Evolutionary conservation across 2,113 vertebrate species (phyloP), one percentile per base, ranked within the genome.

Genomic region (Muntiacus reevesi): DNA sequence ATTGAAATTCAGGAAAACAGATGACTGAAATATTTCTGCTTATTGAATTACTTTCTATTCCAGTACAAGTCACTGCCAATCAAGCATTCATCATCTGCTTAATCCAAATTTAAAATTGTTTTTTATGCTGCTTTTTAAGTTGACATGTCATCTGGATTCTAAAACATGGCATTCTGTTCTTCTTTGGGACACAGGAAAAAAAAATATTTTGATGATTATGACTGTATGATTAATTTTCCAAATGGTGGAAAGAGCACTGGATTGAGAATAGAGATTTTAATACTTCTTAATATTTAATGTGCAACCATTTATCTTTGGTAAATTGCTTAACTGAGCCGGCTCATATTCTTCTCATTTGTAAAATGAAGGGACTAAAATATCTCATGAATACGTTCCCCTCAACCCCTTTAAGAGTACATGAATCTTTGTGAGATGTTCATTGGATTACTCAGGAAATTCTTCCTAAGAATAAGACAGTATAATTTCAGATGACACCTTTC

Each of bases 381-480:
- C 25, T 92, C n/a, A 54, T 60, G 21, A 87, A 92, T 57, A 60
- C 23, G 11, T 91, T 62, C 19, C 28, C 76, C 82, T 92, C 33
- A 9, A 89, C 9, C 19, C 50, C 43, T 82, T 71, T 78, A 81
- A 84, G 52, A 87, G 14, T 62, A 71, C 27, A 28, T 81, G 27
- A 91, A 15, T 88, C 10, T 67, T 45, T 87, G 47, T 89, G 36
- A 89, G 30, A 74, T 74, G 45, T 85, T 84, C 57, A 59, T 59
- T 96, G 87, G 33, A 78, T 95, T 16, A 87, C 89, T 78, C 47
- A 47, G 71, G n/a, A 90, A 82, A 95, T 91, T 60, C 45, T 81
- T 81, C 94, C 55, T 85, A 89, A 92, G 45, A 89, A 92, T 95
- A 97, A 87, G 11, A 62, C 43, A 76, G 36, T 40, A 86, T 83